A percentile compares a stretch with the other conserved stretches of the same genome.
phyloP scores from a whole-genome alignment of 2,797 vertebrate species.

The Crenichthys baileyi region DNA sequence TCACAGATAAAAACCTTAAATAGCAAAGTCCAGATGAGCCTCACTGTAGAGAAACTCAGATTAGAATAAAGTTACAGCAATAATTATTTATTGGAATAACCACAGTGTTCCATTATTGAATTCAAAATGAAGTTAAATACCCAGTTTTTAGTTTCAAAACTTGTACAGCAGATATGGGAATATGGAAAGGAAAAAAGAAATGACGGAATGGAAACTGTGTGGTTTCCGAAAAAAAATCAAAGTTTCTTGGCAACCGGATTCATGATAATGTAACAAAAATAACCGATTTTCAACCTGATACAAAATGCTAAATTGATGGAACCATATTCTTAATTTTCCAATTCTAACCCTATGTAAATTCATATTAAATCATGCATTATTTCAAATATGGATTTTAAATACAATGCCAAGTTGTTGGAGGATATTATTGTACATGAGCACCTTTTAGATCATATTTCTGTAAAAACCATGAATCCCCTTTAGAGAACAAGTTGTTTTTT shows the following conservation, averaged over 20 bases:
- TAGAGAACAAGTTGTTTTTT: too few species aligned
- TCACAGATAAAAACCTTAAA: conserved; percentile 18
- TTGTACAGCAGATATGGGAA: background rate
- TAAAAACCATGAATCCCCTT: too few species aligned
- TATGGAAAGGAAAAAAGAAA: background rate
- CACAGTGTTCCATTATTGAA: background rate
- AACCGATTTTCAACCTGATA: conserved; percentile 22
- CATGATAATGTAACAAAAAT: conserved; percentile 12
- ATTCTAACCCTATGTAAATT: background rate
- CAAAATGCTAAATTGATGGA: conserved; percentile 22
- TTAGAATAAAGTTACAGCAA: conserved; percentile 1
- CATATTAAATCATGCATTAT: background rate
- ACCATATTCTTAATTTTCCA: conserved; percentile 17
- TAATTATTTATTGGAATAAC: background rate
- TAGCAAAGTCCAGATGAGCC: conserved; percentile 5
- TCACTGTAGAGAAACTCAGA: background rate
- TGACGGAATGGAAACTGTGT: background rate
- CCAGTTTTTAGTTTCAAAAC: background rate
- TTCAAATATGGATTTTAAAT: conserved; percentile 7
- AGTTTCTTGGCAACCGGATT: background rate
- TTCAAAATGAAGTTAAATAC: background rate
- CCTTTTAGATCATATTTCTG: too few species aligned
- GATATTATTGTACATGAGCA: too few species aligned
- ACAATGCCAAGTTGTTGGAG: background rate
- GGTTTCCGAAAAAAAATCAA: background rate